Evolutionary conservation across 2,113 vertebrate species (phyloP), one percentile per base, ranked within the genome.

Genomic region (Menidia beryllina): DNA sequence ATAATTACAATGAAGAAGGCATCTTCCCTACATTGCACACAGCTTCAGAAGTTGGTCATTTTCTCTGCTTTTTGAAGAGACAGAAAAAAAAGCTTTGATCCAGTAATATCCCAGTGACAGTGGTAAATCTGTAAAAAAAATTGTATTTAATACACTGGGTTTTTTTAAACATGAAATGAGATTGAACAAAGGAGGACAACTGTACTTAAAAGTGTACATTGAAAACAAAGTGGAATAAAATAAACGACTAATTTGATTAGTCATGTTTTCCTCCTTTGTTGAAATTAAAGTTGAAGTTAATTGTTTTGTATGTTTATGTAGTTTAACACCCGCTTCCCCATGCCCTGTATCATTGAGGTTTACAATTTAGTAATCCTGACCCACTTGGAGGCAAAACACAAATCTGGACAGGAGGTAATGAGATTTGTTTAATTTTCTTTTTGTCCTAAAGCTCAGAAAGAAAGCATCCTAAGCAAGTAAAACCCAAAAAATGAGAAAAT

Each of bases 221-320:
- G n/a, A n/a, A 30, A 30, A 8, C 30, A 30, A 30, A 30, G 30
- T 30, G 30, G 30, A 30, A 5, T 30, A 30, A 30, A 30, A 30
- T 4, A 30, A 30, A 30, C 4, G 4, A 30, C 30, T 30, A 48
- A 48, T n/a, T 56, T 20, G 54, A 47, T 26, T 80, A 64, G 91
- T 93, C 91, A 93, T 94, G 82, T 83, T 93, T 95, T 93, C 92
- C 92, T 26, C 57, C 5, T 59, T 59, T 41, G 23, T 25, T 45
- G n/a, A 25, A 26, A 59, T 45, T 9, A 45, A 47, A 26, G 26
- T 6, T 4, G n/a, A n/a, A n/a, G n/a, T 80, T 39, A 13, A 20
- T 26, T 3, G n/a, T 41, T 52, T 39, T 83, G 83, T 86, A 82
- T 51, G 11, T 45, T 90, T 66, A 83, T 62, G 34, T 11, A 39